Conservation (phyloP, 2,888 invertebrate genomes). For the Hypolimnas misippus region DNA sequence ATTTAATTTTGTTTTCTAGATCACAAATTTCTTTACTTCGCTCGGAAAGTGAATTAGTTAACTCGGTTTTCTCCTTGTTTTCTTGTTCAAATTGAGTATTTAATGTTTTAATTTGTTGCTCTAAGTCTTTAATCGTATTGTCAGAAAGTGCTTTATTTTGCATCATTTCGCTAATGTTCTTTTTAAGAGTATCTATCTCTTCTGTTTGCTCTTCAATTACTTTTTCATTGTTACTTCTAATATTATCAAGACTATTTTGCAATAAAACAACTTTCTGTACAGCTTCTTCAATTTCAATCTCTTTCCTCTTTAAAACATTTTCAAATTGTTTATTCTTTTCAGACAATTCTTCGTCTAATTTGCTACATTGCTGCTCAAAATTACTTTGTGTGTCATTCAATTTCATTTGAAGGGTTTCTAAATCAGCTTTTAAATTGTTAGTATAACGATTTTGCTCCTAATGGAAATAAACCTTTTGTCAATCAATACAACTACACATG, state of each 20-base stretch:
- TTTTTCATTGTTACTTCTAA: constrained; percentile 49
- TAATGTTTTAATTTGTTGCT: constrained; percentile 47
- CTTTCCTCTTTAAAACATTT: constrained; percentile 53
- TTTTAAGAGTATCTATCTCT: constrained; percentile 50
- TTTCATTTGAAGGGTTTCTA: constrained; percentile 59
- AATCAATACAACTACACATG: constrained; percentile 8
- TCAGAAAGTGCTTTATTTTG: constrained; percentile 46
- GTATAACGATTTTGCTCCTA: constrained; percentile 61
- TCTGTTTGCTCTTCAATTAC: constrained; percentile 46
- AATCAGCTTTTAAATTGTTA: constrained; percentile 59
- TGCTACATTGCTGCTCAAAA: constrained; percentile 48
- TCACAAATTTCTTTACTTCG: constrained; percentile 47
- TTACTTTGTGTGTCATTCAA: constrained; percentile 53
- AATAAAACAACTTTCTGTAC: constrained; percentile 52
- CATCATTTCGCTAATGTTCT: constrained; percentile 50
- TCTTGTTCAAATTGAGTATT: constrained; percentile 45
- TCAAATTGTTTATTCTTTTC: constrained; percentile 56
- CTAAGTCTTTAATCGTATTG: constrained; percentile 41
- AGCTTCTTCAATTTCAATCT: constrained; percentile 57
- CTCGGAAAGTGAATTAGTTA: constrained; percentile 29
- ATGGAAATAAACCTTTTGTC: constrained; percentile 44
- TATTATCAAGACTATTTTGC: constrained; percentile 52
- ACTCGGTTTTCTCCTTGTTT: constrained; percentile 41
- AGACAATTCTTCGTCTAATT: constrained; percentile 54
- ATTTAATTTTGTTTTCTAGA: constrained; percentile 43